Evolutionary conservation across 2,113 vertebrate genomes (phyloP).

Genomic region (Sinocyclocheilus anshuiensis): DNA sequence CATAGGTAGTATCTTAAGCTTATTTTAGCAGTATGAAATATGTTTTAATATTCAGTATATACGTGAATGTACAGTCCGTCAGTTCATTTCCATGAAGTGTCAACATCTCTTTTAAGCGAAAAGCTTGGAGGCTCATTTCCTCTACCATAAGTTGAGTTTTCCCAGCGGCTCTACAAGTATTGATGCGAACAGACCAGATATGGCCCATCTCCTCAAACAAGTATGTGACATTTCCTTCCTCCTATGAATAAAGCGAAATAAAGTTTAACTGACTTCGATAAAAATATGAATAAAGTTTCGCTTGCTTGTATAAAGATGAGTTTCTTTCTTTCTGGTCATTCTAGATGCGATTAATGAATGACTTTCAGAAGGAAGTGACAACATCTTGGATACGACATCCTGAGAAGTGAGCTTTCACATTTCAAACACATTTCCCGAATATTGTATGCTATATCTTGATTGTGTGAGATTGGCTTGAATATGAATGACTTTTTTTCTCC

Average conservation of each 20-base stretch:
- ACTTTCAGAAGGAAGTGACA: constrained; percentile 93
- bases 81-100: constrained; percentile 34
- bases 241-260: background rate
- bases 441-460: background rate
- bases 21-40: background rate
- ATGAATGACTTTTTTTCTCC: background rate
- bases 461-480: constrained; percentile 2
- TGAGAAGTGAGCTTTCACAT: constrained; percentile 82
- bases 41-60: constrained; percentile 24
- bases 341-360: constrained; percentile 91
- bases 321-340: constrained; percentile 23
- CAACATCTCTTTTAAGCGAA: constrained; percentile 72
- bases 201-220: constrained; percentile 87
- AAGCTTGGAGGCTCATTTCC: constrained; percentile 85
- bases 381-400: constrained; percentile 95
- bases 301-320: background rate
- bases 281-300: background rate
- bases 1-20: constrained; percentile 78
- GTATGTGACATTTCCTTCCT: constrained; percentile 66
- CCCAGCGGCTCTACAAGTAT: constrained; percentile 74
- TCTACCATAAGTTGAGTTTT: constrained; percentile 80
- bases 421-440: background rate
- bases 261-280: background rate
- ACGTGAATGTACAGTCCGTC: background rate
- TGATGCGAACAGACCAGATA: constrained; percentile 79